Evolutionary conservation across 2,113 vertebrate genomes (phyloP).

Genomic region (Dendrocopos noguchii): DNA sequence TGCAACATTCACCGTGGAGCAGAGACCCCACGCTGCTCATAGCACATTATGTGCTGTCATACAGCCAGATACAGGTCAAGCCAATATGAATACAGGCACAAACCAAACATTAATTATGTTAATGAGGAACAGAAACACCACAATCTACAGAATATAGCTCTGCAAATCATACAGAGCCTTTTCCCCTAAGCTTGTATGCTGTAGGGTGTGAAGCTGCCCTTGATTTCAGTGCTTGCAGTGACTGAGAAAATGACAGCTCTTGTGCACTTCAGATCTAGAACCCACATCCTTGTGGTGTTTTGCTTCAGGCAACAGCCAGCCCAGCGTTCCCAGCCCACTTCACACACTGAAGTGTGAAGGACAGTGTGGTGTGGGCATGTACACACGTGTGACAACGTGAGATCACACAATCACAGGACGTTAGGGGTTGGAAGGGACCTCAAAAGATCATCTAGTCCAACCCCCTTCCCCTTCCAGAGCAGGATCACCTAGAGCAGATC

Average conservation of each 20-base stretch:
- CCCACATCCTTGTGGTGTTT: neutral
- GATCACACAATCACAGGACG: too few species aligned
- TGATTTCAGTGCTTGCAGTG: fast-evolving
- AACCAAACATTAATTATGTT: neutral
- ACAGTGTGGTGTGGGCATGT: fast-evolving
- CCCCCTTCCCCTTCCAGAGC: too few species aligned
- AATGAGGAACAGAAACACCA: neutral
- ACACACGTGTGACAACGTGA: fast-evolving
- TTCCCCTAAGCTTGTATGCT: neutral
- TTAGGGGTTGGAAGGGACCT: too few species aligned
- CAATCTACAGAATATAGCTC: neutral
- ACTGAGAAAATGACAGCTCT: neutral
- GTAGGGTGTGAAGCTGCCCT: neutral
- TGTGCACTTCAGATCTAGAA: neutral
- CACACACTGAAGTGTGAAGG: fast-evolving
- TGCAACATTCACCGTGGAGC: neutral
- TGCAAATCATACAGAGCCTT: neutral
- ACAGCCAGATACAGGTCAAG: neutral
- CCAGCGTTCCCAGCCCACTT: neutral
- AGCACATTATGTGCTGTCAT: fast-evolving
- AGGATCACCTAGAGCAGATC: too few species aligned
- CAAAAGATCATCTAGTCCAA: too few species aligned
- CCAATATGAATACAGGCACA: neutral
- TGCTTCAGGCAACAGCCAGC: neutral
- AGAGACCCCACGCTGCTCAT: fast-evolving